Evolutionary conservation across 2,888 invertebrate genomes (phyloP).

Genomic region (Hesperia comma): DNA sequence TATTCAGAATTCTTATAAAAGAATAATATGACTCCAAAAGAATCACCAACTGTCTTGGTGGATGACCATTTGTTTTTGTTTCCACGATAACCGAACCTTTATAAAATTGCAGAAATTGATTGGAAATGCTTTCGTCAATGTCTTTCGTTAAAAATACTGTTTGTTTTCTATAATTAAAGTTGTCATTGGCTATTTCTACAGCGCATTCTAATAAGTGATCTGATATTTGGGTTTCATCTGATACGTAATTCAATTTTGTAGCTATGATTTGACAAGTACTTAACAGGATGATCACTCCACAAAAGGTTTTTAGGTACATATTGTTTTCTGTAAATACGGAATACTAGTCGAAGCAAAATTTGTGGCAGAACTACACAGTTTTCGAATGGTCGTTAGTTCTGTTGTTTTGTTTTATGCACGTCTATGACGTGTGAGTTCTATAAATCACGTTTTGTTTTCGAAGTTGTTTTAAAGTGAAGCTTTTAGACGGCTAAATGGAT

Average conservation of each 20-base stretch:
- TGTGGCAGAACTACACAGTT: too few species aligned
- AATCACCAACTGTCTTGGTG: slow-evolving; percentile 61
- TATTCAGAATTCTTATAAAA: slow-evolving; percentile 54
- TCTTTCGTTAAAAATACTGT: slow-evolving; percentile 57
- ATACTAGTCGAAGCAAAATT: too few species aligned
- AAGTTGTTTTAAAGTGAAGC: slow-evolving; percentile 16
- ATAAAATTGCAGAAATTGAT: slow-evolving; percentile 56
- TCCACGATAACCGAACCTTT: slow-evolving; percentile 61
- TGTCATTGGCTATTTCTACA: slow-evolving; percentile 56
- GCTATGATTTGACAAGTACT: background rate
- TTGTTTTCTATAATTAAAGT: slow-evolving; percentile 57
- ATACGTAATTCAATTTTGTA: slow-evolving; percentile 4
- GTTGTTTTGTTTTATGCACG: slow-evolving; percentile 15
- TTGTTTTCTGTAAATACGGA: background rate
- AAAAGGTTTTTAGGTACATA: slow-evolving; percentile 1
- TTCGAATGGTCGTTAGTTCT: too few species aligned
- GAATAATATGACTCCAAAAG: slow-evolving; percentile 58
- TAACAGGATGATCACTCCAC: background rate
- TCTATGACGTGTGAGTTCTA: slow-evolving; percentile 40
- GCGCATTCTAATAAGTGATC: slow-evolving; percentile 52
- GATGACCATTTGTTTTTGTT: slow-evolving; percentile 50
- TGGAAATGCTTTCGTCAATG: slow-evolving; percentile 52
- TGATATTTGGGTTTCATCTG: slow-evolving; percentile 38
- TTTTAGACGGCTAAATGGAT: slow-evolving; percentile 17
- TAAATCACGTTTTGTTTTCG: slow-evolving; percentile 60